These are phyloP conservation scores for Calliscelio sp. DNA, from an alignment of 2,888 invertebrate genomes.

Conservation along the genomic window DNA sequence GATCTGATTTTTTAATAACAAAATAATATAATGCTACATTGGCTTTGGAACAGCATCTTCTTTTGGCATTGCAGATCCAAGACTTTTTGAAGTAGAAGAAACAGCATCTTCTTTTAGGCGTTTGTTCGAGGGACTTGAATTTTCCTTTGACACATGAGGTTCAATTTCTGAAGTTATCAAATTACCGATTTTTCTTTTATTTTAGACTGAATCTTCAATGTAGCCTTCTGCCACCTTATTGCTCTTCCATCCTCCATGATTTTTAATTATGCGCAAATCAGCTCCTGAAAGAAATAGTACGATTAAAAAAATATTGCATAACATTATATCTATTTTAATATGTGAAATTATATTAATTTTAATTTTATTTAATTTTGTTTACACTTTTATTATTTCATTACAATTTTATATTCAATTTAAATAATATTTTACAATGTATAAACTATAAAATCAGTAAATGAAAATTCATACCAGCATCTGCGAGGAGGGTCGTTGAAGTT, in stretches of 20 bases:
- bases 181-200: conserved; percentile 29
- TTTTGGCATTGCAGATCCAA: too few species aligned
- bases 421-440: not conserved
- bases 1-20: too few species aligned
- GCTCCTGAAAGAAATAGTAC: not conserved
- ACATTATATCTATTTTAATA: not conserved
- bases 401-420: not conserved
- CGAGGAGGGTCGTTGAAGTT: conserved; percentile 15
- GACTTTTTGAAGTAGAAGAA: not conserved
- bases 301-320: not conserved
- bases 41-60: too few species aligned
- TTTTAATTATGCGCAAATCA: conserved; percentile 15
- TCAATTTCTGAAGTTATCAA: conserved; percentile 25
- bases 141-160: not conserved
- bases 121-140: not conserved
- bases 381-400: not conserved
- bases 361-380: too few species aligned
- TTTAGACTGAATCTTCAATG: not conserved
- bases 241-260: conserved; percentile 29
- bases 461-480: conserved; percentile 15
- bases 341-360: too few species aligned
- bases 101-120: not conserved
- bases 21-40: too few species aligned
- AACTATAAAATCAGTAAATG: not conserved
- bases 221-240: conserved; percentile 19